Base-by-base conservation (phyloP, 2,888 invertebrate species). In the Cryptophagus acutangulus region DNA sequence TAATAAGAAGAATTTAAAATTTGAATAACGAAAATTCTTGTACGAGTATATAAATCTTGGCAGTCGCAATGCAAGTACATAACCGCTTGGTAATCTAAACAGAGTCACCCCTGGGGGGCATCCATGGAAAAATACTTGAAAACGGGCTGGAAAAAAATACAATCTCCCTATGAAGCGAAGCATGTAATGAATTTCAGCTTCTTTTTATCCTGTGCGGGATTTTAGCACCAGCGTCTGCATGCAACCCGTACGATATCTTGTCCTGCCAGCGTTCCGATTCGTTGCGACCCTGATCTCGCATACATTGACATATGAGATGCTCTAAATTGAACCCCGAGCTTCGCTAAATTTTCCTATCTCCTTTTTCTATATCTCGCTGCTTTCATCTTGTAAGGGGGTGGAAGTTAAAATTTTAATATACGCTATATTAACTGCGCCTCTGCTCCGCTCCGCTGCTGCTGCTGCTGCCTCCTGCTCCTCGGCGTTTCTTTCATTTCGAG, bases 121-220 rank as follows among this genome's bases (percentile, higher is more conserved):
- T 54, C 51, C 51, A 56, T 57, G 57, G 56, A 57, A 56, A n/a
- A 58, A 59, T 58, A 58, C 58, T 57, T 49, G 55, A 58, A 61
- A 58, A 59, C 55, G 58, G n/a, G n/a, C n/a, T n/a, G n/a, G 12
- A 53, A 65, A 65, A 63, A 65, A 65, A 65, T 61, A 64, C 66
- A 67, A 67, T 67, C 64, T 66, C 65, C 66, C 63, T 63, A 65
- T 57, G 64, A 66, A 66, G 63, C 64, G 57, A 65, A 65, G 65
- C 67, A 66, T 67, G 65, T 67, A 67, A 67, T 67, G 67, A 67
- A 67, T 66, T 67, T 64, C 65, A 53, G 62, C 54, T 61, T 60
- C 61, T 58, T 54, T 58, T 56, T 58, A 57, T 60, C 55, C 54
- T 49, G 54, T 51, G 51, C 55, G 49, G 51, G 54, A 52, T 54